phyloP scores from a whole-genome alignment of 1,140 invertebrate genomes.

The Drepana arcuata region DNA sequence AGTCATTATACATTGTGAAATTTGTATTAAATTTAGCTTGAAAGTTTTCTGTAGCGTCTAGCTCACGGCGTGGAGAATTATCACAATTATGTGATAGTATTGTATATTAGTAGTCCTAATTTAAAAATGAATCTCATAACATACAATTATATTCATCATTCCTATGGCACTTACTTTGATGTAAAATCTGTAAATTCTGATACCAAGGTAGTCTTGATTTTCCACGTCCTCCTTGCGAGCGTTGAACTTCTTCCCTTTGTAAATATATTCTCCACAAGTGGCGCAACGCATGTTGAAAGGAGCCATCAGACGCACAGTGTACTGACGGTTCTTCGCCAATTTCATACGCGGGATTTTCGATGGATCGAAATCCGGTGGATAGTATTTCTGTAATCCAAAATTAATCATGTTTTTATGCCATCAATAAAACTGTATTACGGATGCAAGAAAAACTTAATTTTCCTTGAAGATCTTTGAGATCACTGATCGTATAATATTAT shows the following conservation, averaged over 20 bases:
- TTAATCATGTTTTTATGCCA: not conserved
- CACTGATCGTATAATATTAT: too few relatives aligned
- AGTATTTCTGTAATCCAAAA: conserved; percentile 93
- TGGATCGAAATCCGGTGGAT: conserved; percentile 99
- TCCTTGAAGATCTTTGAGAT: too few relatives aligned
- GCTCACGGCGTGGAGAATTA: too few relatives aligned
- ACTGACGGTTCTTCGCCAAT: conserved; percentile 93
- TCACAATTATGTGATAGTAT: too few relatives aligned
- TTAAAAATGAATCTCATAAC: too few relatives aligned
- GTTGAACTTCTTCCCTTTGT: conserved; percentile 99
- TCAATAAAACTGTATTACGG: too few relatives aligned
- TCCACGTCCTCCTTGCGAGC: conserved; percentile 99
- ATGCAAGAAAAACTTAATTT: too few relatives aligned
- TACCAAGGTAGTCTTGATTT: conserved; percentile 97
- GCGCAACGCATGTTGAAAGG: conserved; percentile 99
- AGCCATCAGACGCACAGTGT: conserved; percentile 97
- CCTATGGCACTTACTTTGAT: conserved; percentile 79
- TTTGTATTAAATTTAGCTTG: too few relatives aligned
- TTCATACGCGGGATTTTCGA: conserved; percentile 98
- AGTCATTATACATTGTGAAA: too few relatives aligned
- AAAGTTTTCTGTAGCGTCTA: too few relatives aligned
- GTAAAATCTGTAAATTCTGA: conserved; percentile 96
- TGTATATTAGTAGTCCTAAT: too few relatives aligned
- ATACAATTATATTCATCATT: too few relatives aligned
- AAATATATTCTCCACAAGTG: conserved; percentile 99